Conservation (phyloP, 2,113 vertebrate species). For the Haplochromis burtoni region DNA sequence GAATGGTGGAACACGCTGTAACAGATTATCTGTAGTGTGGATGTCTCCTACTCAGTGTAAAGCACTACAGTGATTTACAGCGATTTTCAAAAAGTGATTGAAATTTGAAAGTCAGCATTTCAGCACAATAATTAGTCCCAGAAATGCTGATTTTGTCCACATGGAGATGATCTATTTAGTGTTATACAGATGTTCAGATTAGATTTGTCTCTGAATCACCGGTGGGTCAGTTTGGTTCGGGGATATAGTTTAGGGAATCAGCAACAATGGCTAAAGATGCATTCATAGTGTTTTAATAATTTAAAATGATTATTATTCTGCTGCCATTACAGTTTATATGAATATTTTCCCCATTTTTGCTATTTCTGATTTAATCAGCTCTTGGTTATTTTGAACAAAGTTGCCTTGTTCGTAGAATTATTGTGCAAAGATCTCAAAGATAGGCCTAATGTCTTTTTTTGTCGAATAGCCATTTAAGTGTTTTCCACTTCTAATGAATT, state of each 20-base stretch:
- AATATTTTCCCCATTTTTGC: background rate
- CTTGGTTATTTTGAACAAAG: background rate
- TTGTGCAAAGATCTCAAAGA: background rate
- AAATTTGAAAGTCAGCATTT: background rate
- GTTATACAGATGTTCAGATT: background rate
- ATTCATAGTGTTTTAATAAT: background rate
- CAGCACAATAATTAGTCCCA: background rate
- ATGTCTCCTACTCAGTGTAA: background rate
- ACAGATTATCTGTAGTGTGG: background rate
- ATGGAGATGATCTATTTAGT: background rate
- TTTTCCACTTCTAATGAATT: background rate
- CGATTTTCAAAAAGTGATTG: background rate
- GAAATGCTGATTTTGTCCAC: background rate
- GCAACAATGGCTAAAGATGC: background rate
- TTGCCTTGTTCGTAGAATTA: background rate
- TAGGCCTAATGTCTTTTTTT: rapidly evolving
- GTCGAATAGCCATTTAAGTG: rapidly evolving
- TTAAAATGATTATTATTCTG: background rate
- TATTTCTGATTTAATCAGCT: background rate
- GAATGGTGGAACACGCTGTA: background rate
- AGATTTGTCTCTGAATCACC: background rate
- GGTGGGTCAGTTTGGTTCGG: background rate
- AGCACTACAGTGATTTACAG: background rate
- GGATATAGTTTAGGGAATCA: background rate
- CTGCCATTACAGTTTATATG: background rate